These are phyloP conservation scores for Sarcophaga variegata DNA, from an alignment of 2,888 invertebrate species.

Conservation along the genomic window DNA sequence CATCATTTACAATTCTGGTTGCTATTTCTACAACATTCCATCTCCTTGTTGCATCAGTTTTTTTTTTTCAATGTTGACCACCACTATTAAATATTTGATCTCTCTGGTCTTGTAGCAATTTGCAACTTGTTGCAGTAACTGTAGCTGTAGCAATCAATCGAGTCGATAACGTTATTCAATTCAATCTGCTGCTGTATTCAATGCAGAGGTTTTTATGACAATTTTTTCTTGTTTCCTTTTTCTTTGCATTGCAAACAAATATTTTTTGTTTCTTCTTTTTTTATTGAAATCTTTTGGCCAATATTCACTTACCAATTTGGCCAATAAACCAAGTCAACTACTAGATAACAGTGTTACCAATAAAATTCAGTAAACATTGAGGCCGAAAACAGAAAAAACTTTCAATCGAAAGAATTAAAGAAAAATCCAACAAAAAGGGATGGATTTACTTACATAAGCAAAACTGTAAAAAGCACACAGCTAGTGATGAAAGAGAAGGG, in stretches of 20 bases:
- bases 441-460: background rate
- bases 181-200: background rate
- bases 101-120: background rate
- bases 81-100: background rate
- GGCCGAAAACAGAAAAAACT: background rate
- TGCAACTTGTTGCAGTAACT: too few species aligned
- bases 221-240: conserved; percentile 7
- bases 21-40: background rate
- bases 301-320: conserved; percentile 51
- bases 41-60: background rate
- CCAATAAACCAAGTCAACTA: conserved; percentile 59
- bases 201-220: background rate
- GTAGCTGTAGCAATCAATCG: background rate
- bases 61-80: background rate
- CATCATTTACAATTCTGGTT: too few species aligned
- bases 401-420: background rate
- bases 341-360: conserved; percentile 45
- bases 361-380: conserved; percentile 36
- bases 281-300: background rate
- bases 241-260: background rate
- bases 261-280: background rate
- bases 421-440: background rate
- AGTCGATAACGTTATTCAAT: background rate
- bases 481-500: background rate
- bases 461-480: background rate